Base-by-base conservation (phyloP, 2,797 vertebrate species). In the Neosalanx taihuensis region DNA sequence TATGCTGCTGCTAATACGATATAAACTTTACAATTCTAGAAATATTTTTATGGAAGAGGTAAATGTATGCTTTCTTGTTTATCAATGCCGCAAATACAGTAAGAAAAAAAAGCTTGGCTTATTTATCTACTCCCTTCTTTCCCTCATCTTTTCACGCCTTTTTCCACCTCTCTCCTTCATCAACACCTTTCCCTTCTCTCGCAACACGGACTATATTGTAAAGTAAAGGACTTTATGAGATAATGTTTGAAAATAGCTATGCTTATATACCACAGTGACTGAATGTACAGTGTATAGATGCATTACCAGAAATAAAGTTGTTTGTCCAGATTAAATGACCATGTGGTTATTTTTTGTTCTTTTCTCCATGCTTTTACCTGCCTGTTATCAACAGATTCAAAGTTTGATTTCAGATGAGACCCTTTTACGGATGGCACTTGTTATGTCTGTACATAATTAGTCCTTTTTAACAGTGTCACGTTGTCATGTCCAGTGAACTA, bases 241-340 rank as follows among this genome's bases (percentile, higher is more conserved):
- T 94, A 93, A 93, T 92, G 93, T 93, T 93, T 93, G 90, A 96
- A 95, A 94, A 95, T 95, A 95, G 93, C 93, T 94, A 93, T 93
- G 94, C 93, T 95, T 95, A 94, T 96, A 95, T 95, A 93, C 93
- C 92, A 94, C 94, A 94, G 93, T 95, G 94, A 96, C 94, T 95
- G 94, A 95, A 96, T 97, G 96, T 97, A 97, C 96, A 97, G 95
- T 96, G 95, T 96, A 97, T 95, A 96, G 95, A 95, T 93, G 94
- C 95, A 96, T 96, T 96, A 96, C 94, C 92, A 92, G 93, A 96
- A 96, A 96, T 96, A 97, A 97, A 97, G 93, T 92, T 94, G 94
- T 96, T 96, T 95, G 95, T 96, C 94, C 93, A 95, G 90, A 95
- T 92, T 86, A 83, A 86, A 76, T 13, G 81, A 79, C 70, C 77